Evolutionary conservation across 1,140 invertebrate genomes (phyloP).

Genomic region (Pentalonia nigronervosa): DNA sequence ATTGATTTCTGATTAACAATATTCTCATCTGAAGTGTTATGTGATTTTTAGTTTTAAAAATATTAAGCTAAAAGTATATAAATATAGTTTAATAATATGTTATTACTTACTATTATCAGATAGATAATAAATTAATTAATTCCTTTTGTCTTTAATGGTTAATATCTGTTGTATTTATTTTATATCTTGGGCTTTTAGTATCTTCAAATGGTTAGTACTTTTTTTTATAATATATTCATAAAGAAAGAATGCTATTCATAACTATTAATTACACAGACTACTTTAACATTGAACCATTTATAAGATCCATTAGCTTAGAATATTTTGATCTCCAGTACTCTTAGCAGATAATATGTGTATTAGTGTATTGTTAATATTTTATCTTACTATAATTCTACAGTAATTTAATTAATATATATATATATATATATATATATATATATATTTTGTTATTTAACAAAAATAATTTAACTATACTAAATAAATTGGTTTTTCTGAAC

Average conservation of each 20-base stretch:
- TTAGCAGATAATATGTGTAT: not conserved
- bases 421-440: too few species aligned
- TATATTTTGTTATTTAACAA: not conserved
- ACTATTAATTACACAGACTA: not conserved
- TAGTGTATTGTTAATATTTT: not conserved
- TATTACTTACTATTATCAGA: conserved; percentile 30
- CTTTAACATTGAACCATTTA: not conserved
- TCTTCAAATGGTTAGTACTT: not conserved
- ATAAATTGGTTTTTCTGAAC: not conserved
- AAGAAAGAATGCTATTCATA: not conserved
- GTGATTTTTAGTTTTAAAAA: conserved; percentile 55
- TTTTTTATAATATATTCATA: not conserved
- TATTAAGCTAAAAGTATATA: conserved; percentile 35
- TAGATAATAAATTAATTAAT: conserved; percentile 41
- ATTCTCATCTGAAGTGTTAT: conserved; percentile 56
- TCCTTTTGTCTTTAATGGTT: conserved; percentile 37
- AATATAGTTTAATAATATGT: conserved; percentile 35
- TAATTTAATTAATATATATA: not conserved
- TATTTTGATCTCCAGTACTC: not conserved
- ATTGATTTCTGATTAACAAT: not conserved
- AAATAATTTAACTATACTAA: not conserved
- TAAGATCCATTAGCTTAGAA: not conserved
- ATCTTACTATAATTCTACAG: not conserved
- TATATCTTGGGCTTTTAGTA: not conserved
- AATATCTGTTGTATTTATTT: not conserved